Percentiles rank a stretch among this genome's conserved stretches.
phyloP scores from a whole-genome alignment of 1,140 invertebrate genomes.

The Ruditapes philippinarum region DNA sequence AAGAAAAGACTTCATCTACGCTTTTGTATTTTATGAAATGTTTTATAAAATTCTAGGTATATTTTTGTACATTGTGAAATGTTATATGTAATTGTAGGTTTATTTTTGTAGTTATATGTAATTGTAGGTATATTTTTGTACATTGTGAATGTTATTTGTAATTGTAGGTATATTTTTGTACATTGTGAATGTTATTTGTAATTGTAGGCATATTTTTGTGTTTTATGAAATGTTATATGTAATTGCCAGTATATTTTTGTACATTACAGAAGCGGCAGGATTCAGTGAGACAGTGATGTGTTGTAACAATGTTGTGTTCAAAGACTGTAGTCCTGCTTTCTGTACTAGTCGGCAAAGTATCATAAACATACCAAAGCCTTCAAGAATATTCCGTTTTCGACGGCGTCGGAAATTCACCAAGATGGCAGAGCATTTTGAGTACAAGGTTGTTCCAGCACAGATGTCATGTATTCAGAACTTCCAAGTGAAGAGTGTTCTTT shows the following conservation, averaged over 20 bases:
- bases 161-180: too few relatives aligned
- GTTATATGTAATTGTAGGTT: too few relatives aligned
- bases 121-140: too few relatives aligned
- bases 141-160: neutral
- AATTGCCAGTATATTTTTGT: neutral
- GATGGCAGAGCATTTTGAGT: slow-evolving; percentile 87
- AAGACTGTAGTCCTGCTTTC: slow-evolving; percentile 85
- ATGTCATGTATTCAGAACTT: slow-evolving; percentile 86
- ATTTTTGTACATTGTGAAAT: too few relatives aligned
- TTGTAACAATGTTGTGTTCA: slow-evolving; percentile 84
- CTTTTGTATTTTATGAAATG: too few relatives aligned
- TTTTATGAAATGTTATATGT: neutral
- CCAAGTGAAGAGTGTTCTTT: slow-evolving; percentile 86
- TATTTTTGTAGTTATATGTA: too few relatives aligned
- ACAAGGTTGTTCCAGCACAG: slow-evolving; percentile 86
- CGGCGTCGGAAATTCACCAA: slow-evolving; percentile 85
- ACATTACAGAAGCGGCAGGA: slow-evolving; percentile 83
- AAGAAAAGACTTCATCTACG: too few relatives aligned
- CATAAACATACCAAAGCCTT: slow-evolving; percentile 85
- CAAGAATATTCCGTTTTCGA: slow-evolving; percentile 84
- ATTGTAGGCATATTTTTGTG: neutral
- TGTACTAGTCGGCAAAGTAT: slow-evolving; percentile 85
- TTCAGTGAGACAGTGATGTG: slow-evolving; percentile 83
- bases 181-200: neutral
- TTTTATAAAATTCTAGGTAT: too few relatives aligned